Percentiles rank a stretch among this genome's conserved stretches.
phyloP scores from a whole-genome alignment of 1,140 invertebrate genomes.

The Spodoptera frugiperda region DNA sequence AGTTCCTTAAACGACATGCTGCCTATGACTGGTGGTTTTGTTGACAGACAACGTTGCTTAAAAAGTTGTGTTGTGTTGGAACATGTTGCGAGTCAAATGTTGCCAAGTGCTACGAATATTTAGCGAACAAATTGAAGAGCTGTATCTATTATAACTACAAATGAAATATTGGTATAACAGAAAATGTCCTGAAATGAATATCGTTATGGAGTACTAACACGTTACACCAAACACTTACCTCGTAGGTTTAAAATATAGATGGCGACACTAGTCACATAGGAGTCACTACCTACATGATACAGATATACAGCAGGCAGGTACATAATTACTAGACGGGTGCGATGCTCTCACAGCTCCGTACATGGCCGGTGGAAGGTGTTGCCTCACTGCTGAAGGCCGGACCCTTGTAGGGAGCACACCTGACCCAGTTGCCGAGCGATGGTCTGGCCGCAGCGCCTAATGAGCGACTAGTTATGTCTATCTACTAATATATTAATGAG shows the following conservation, averaged over 20 bases:
- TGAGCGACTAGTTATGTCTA: neutral
- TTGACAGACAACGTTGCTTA: too few species aligned
- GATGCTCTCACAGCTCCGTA: slow-evolving; percentile 16
- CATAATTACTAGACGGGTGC: neutral
- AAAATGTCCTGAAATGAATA: too few species aligned
- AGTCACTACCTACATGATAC: too few species aligned
- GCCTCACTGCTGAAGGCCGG: slow-evolving; percentile 26
- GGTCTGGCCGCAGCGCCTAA: neutral
- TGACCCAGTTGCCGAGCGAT: slow-evolving; percentile 23
- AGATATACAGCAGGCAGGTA: neutral
- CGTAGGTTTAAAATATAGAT: neutral
- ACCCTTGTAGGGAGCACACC: slow-evolving; percentile 31
- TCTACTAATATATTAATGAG: neutral
- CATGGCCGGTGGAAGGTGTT: slow-evolving; percentile 6
- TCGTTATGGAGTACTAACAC: too few species aligned
- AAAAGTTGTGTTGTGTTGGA: too few species aligned
- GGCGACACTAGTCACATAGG: neutral
- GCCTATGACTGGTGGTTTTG: neutral
- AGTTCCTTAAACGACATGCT: too few species aligned
- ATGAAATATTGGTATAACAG: too few species aligned
- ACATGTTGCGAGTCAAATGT: too few species aligned
- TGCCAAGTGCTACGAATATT: too few species aligned
- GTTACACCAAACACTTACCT: too few species aligned
- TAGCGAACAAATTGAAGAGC: too few species aligned
- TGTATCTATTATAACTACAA: too few species aligned